Evolutionary conservation across 2,888 invertebrate species (phyloP), one percentile per base, ranked within the genome.

Genomic region (Napeogenes sylphis): DNA sequence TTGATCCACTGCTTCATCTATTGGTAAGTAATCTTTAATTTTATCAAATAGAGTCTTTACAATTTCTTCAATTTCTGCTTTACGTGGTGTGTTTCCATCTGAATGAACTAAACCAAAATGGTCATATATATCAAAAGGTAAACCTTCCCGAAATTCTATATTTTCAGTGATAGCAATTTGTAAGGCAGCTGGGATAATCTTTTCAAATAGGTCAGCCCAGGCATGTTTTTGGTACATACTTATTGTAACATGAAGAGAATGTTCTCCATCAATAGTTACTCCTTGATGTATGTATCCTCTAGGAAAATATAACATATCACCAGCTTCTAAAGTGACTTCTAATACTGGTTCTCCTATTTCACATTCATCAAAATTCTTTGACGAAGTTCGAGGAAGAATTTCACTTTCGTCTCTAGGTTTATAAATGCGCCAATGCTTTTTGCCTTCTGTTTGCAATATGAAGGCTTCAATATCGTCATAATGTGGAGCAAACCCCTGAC

Each of bases 391-490:
- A 0, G 99, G 95, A 47, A 99, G 86, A 2, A 92, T 84, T 80
- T 96, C 96, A 47, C 91, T 90, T 4, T 87, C 77, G n/a, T 73
- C 91, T 79, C 92, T 89, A 13, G 99, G 98, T 71, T 93, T 93
- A 79, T 99, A 99, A 12, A 99, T 87, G 71, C 94, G 94, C 99
- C 99, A 99, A 69, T 94, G 93, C 82, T 99, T 99, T 73, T 94
- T 94, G 0, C 99, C 99, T 86, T 99, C 99, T 2, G 98, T 88
- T 90, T 99, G 99, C 56, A 99, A 80, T 56, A 99, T 94, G 81
- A 99, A 99, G 0, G 99, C 99, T 87, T 99, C 99, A 69, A 99
- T 99, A 78, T 99, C 99, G 87, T 99, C 99, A 81, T 95, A 99
- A 84, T 99, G 99, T 0, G 99, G 99, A 0, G 99, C 99, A 89